A percentile compares a stretch with the other conserved stretches of the same genome.
Conservation (phyloP, 1,140 invertebrate species). For the Whitmania pigra region DNA sequence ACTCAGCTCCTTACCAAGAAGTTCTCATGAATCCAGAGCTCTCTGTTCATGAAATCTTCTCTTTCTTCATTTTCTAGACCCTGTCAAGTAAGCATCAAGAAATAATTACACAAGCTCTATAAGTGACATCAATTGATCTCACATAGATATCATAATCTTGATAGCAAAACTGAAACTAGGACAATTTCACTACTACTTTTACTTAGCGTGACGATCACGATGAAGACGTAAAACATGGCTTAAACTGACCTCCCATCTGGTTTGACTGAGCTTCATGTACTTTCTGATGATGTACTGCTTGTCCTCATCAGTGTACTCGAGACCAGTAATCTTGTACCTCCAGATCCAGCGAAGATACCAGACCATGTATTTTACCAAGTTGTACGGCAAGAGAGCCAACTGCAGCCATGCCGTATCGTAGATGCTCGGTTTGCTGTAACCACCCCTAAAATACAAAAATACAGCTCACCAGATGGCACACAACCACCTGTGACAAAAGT, state of each 20-base stretch:
- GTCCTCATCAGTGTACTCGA: conserved; percentile 66
- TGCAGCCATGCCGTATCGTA: conserved; percentile 68
- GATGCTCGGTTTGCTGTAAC: conserved; percentile 66
- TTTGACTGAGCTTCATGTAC: conserved; percentile 53
- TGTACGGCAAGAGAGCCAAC: conserved; percentile 62
- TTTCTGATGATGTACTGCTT: conserved; percentile 70
- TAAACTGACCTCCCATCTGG: conserved; percentile 48
- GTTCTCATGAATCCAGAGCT: conserved; percentile 69
- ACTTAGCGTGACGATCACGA: not conserved
- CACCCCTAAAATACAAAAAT: conserved; percentile 49
- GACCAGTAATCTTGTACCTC: conserved; percentile 60
- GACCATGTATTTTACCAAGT: conserved; percentile 51
- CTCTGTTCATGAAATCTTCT: conserved; percentile 57
- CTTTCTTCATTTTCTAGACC: conserved; percentile 60
- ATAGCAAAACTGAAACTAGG: too few species aligned
- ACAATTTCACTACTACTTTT: not conserved
- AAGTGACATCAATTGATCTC: not conserved
- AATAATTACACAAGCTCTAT: conserved; percentile 17
- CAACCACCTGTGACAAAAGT: not conserved
- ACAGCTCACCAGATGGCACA: not conserved
- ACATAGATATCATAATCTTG: too few species aligned
- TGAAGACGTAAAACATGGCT: not conserved
- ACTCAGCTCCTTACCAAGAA: conserved; percentile 47
- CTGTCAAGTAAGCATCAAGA: conserved; percentile 35
- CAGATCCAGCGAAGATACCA: conserved; percentile 69